Conservation (phyloP, 1,140 invertebrate genomes). For the Ptiloglossa arizonensis region DNA sequence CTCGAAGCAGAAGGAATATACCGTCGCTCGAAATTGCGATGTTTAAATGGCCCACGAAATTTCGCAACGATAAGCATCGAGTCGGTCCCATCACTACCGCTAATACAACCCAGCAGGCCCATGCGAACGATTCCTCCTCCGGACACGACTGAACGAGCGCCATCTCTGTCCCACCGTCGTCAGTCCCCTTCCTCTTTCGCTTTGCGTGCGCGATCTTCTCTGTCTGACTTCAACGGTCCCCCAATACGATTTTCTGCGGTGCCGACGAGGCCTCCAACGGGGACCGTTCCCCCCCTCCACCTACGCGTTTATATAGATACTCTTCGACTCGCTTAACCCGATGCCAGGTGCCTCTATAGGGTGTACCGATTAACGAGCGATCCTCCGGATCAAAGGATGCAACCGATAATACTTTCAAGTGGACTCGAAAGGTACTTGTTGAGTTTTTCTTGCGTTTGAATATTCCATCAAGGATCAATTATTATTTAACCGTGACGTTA, state of each 20-base stretch:
- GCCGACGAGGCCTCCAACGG: slow-evolving; percentile 16
- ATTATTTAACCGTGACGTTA: no score
- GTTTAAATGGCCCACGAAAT: not conserved
- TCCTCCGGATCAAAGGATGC: not conserved
- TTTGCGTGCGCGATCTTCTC: not conserved
- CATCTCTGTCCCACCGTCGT: slow-evolving; percentile 9
- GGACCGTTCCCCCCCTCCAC: slow-evolving; percentile 25
- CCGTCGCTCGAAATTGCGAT: not conserved
- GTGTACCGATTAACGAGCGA: slow-evolving; percentile 35
- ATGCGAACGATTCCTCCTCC: slow-evolving; percentile 37
- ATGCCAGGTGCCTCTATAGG: slow-evolving; percentile 31
- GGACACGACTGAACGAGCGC: slow-evolving; percentile 29
- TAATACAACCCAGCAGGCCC: slow-evolving; percentile 20
- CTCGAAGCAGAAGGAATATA: not conserved
- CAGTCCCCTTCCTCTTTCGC: not conserved
- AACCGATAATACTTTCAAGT: not conserved
- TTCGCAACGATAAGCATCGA: slow-evolving; percentile 11
- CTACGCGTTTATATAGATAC: slow-evolving; percentile 41
- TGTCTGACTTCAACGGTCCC: slow-evolving; percentile 1
- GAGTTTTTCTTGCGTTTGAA: no score
- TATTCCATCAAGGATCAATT: no score
- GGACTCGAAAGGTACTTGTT: no score
- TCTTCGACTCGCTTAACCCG: slow-evolving; percentile 24
- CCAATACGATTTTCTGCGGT: slow-evolving; percentile 26
- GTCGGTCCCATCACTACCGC: slow-evolving; percentile 40